Evolutionary conservation across 2,888 invertebrate species (phyloP), one percentile per base, ranked within the genome.

Genomic region (Temnothorax rugatulus): DNA sequence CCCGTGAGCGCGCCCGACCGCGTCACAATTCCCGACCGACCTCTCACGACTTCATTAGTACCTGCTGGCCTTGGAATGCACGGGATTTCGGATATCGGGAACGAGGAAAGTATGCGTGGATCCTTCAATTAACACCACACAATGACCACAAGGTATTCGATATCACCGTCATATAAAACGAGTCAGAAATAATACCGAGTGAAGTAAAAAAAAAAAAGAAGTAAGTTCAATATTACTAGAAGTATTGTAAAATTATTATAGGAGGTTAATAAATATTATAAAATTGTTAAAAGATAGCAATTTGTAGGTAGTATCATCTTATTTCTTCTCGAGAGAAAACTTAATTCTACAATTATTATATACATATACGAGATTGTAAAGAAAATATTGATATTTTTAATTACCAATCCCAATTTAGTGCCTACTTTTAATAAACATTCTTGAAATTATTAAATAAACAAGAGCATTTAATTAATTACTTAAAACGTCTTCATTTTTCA

Each of bases 11-110:
- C 86, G 82, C 86, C 86, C 89, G 83, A 86, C 88, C 87, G 85
- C 74, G 71, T 82, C 82, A 81, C 84, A 61, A 81, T 82, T 88
- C 83, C 86, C 64, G 85, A 85, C 73, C 69, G 84, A 85, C 90
- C 86, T 84, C 88, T 86, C 86, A 91, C 90, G 89, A 93, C 93
- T 93, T 93, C 92, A 93, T 93, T 93, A 93, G 90, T 90, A 90
- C 90, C 90, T 89, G 89, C 89, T 88, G 88, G 88, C 89, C 89
- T 88, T 88, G 93, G 93, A 93, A 93, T 93, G 93, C 85, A 57
- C 73, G 82, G 76, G 76, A 82, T 74, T 74, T 75, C 15, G 44
- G 52, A 50, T 82, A 75, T 82, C 75, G 63, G 64, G 63, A 59
- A 69, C n/a, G 57, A 47, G 57, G 57, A 75, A 63, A 63, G 41